Conservation (phyloP, 2,797 vertebrate species). For the Cirrhinus molitorella region DNA sequence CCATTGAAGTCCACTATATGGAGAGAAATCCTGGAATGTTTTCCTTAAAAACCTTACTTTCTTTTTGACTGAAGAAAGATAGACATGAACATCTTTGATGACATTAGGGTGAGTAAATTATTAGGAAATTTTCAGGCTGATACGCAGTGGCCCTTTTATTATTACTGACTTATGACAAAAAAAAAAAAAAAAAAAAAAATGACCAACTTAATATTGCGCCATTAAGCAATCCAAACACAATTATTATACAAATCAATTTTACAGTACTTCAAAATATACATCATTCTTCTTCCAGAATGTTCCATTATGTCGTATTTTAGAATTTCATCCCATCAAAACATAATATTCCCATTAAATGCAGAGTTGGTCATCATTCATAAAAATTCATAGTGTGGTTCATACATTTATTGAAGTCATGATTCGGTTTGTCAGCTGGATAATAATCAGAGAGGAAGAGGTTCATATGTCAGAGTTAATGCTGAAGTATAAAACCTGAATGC, state of each 20-base stretch:
- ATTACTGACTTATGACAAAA: background rate
- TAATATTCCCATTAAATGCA: background rate
- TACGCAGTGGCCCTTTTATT: background rate
- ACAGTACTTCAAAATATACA: background rate
- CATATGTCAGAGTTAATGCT: background rate
- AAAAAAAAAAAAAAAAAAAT: no score
- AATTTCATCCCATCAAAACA: background rate
- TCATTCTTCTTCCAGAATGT: background rate
- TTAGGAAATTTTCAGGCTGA: no score
- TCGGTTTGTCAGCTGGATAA: background rate
- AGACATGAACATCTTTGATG: no score
- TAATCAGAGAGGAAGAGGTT: background rate
- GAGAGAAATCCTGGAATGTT: no score
- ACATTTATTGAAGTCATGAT: background rate
- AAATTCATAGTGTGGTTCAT: background rate
- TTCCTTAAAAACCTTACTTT: no score
- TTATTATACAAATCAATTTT: background rate
- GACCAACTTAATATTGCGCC: background rate
- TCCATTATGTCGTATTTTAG: background rate
- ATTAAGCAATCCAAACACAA: background rate
- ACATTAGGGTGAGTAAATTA: no score
- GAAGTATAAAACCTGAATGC: background rate
- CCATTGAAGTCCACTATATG: no score
- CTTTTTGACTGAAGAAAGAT: no score
- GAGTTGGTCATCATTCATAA: background rate